phyloP scores from a whole-genome alignment of 2,113 vertebrate species.

The Scortum barcoo region DNA sequence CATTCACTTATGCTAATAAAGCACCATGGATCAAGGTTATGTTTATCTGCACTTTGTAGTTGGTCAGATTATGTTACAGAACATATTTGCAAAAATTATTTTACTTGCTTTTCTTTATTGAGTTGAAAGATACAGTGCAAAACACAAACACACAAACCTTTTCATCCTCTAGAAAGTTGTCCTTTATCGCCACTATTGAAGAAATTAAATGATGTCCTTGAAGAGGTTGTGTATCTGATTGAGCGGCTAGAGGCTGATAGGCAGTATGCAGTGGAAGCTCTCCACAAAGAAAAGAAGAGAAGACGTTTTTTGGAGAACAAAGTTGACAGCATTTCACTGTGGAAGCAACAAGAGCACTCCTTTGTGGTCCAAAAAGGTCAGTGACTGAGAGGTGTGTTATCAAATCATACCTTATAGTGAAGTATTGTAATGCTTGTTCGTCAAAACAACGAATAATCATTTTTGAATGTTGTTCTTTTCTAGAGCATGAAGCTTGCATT shows the following conservation, averaged over 20 bases:
- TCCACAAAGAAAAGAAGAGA: conserved; percentile 82
- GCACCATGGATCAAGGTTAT: conserved; percentile 3
- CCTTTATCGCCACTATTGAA: conserved; percentile 77
- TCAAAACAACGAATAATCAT: conserved; percentile 1
- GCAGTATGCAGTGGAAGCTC: conserved; percentile 85
- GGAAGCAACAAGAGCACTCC: conserved; percentile 86
- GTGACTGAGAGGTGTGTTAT: neutral
- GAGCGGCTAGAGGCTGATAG: conserved; percentile 88
- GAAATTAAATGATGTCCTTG: conserved; percentile 84
- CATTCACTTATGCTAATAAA: neutral
- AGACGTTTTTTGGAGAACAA: conserved; percentile 77
- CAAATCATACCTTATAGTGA: neutral
- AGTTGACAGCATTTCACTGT: conserved; percentile 83
- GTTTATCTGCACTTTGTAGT: neutral
- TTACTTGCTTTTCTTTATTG: neutral
- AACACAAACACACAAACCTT: neutral
- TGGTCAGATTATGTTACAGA: neutral
- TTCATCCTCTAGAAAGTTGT: conserved; percentile 61
- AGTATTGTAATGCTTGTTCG: neutral
- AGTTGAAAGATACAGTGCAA: neutral
- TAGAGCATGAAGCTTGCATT: conserved; percentile 83
- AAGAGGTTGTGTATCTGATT: conserved; percentile 87
- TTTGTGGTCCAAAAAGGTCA: conserved; percentile 86
- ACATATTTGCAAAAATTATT: neutral
- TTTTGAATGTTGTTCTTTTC: conserved; percentile 17